Base-by-base conservation (phyloP, 2,797 vertebrate genomes). In the Sus cebifrons region DNA sequence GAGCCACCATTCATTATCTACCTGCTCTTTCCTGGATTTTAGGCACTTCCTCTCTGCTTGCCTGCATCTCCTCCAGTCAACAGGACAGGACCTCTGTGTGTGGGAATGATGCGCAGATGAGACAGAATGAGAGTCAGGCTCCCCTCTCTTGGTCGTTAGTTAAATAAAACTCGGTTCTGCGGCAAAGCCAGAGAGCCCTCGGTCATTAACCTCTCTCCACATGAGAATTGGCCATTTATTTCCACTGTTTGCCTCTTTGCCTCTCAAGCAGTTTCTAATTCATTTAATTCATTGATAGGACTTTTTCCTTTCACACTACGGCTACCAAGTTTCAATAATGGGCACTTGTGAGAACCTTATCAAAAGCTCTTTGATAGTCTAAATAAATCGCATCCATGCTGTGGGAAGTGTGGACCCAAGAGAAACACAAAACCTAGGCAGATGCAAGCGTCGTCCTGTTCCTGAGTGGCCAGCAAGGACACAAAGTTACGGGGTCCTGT, bases 291-390 rank as follows among this genome's bases (percentile, higher is more conserved):
- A 91, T 95, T 97, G 93, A 96, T 97, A 96, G 32, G 82, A 91
- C 71, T 96, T 97, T 97, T 96, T 77, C 84, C 91, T 97, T 98
- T 97, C 91, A 96, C 74, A 96, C 85, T 90, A 90, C 67, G 23
- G 85, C 97, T 97, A 97, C 95, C 86, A 96, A 95, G 71, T 96
- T 97, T 97, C 54, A 96, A 97, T 96, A 97, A 98, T 86, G 96
- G 97, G 85, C 87, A 94, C 92, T 98, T 98, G 96, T 98, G 93
- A 97, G 93, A 96, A 95, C 44, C 70, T 96, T 97, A 95, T 97
- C 96, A 97, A 97, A 97, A 97, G 97, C 96, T 96, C 97, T 97
- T 98, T 97, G 96, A 97, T 92, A 86, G 65, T 90, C 73, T 93
- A 95, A 97, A 90, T 96, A 97, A 95, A 95, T 97, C 32, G 92